phyloP scores from a whole-genome alignment of 2,113 vertebrate species.

The Symphodus melops region DNA sequence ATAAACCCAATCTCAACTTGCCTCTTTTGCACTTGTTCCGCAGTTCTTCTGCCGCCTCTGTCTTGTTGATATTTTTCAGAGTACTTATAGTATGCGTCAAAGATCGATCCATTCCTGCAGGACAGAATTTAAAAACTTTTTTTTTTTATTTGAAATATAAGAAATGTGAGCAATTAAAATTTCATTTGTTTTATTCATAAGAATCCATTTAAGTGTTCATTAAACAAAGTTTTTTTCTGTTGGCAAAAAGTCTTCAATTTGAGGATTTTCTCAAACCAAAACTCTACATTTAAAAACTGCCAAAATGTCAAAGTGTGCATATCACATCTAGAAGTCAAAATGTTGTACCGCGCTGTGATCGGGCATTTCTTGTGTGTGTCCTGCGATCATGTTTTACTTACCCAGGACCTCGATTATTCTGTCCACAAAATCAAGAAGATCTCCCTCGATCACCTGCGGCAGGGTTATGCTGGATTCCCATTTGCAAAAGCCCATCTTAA shows the following conservation, averaged over 20 bases:
- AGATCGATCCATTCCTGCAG: slow-evolving; percentile 60
- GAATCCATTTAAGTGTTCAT: too few species aligned
- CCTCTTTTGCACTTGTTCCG: slow-evolving; percentile 65
- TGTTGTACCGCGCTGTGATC: not conserved
- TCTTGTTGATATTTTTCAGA: slow-evolving; percentile 56
- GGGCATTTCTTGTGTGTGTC: not conserved
- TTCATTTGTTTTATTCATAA: too few species aligned
- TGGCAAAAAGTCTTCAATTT: too few species aligned
- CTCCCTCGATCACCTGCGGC: slow-evolving; percentile 50
- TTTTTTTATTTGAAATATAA: too few species aligned
- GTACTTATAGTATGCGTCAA: slow-evolving; percentile 53
- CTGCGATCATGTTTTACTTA: slow-evolving; percentile 28
- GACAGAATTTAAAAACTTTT: slow-evolving; percentile 3
- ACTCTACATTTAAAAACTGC: too few species aligned
- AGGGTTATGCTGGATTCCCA: not conserved
- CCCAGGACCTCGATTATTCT: slow-evolving; percentile 68
- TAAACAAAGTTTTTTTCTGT: too few species aligned
- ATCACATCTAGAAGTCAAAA: not conserved
- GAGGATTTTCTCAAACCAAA: too few species aligned
- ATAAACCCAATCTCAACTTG: slow-evolving; percentile 15
- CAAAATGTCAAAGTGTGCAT: not conserved
- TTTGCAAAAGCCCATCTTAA: slow-evolving; percentile 46
- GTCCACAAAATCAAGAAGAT: slow-evolving; percentile 81
- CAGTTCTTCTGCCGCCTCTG: slow-evolving; percentile 33
- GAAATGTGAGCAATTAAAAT: not conserved